Base-by-base conservation (phyloP, 2,888 invertebrate genomes). In the Caenorhabditis angaria region DNA sequence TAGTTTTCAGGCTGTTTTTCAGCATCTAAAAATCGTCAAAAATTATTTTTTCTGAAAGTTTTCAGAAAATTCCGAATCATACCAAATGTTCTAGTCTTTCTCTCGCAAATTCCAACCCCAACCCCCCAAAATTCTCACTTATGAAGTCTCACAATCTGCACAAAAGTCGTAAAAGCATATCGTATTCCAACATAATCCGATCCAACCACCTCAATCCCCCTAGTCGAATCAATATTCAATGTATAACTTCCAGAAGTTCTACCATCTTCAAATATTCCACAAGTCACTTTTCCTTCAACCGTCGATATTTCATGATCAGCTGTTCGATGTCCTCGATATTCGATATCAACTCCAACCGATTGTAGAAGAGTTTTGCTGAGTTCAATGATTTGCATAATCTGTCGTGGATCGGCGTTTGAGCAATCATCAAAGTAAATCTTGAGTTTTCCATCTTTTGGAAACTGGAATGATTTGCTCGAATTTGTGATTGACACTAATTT, bases 161-260 rank as follows among this genome's bases (percentile, higher is more conserved):
- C 79, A 50, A 84, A 74, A 1, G 84, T 84, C 0, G 81, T 76
- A 55, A 84, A 82, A 3, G 90, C 91, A 85, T 91, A 90, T 82
- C 91, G 90, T 22, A 91, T 86, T 25, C 91, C 91, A 41, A 89
- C 88, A 51, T 90, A 84, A 85, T 91, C 91, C 29, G 90, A 89
- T 59, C 91, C 91, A 62, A 90, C 88, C n/a, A 91, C 88, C 83
- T 89, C 88, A 22, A 91, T 89, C 89, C 89, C 59, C 25, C 65
- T 47, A 1, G 62, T 48, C 1, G 70, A 61, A 51, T 80, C 79
- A 35, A 84, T 76, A n/a, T 80, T 74, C 8, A 84, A 65, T 8
- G 78, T 78, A 66, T 83, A 84, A 0, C 81, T 63, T 18, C 83
- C 83, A 29, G 76, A 77, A 22, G 78, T 77, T 10, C 80, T 57